Evolutionary conservation across 2,888 invertebrate species (phyloP).

Genomic region (Microplitis manilae): DNA sequence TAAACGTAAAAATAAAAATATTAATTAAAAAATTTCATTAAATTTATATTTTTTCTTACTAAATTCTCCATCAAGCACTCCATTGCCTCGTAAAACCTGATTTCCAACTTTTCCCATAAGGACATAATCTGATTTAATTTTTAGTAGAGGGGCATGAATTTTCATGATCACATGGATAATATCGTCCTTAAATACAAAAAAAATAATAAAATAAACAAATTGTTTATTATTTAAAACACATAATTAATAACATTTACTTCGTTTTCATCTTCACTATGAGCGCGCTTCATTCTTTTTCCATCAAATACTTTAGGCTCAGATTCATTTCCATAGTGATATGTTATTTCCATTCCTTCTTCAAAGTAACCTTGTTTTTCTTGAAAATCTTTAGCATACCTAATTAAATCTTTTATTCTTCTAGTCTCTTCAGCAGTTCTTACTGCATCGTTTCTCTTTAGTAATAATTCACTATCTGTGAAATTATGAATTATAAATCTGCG

Average conservation of each 20-base stretch:
- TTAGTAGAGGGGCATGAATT: constrained; percentile 63
- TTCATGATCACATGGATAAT: constrained; percentile 67
- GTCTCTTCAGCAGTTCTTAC: constrained; percentile 57
- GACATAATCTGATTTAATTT: constrained; percentile 62
- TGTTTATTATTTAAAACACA: neutral
- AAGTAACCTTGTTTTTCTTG: constrained; percentile 67
- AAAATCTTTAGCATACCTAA: constrained; percentile 64
- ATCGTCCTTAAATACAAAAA: constrained; percentile 61
- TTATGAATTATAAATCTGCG: constrained; percentile 62
- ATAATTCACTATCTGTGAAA: constrained; percentile 65
- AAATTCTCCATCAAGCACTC: constrained; percentile 63
- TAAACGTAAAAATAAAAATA: neutral
- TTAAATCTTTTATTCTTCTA: constrained; percentile 58
- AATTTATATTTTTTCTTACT: constrained; percentile 56
- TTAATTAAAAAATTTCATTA: constrained; percentile 1
- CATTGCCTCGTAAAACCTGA: constrained; percentile 63
- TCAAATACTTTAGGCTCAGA: constrained; percentile 44
- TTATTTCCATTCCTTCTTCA: constrained; percentile 67
- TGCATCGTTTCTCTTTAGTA: constrained; percentile 63
- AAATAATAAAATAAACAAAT: constrained; percentile 29
- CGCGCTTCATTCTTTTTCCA: constrained; percentile 57
- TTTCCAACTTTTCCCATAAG: constrained; percentile 65
- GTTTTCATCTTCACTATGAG: constrained; percentile 51
- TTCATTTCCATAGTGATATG: constrained; percentile 63
- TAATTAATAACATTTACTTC: constrained; percentile 51